Percentiles rank a stretch among this genome's conserved stretches.
Conservation (phyloP, 2,113 vertebrate species). For the Todiramphus chloris region DNA sequence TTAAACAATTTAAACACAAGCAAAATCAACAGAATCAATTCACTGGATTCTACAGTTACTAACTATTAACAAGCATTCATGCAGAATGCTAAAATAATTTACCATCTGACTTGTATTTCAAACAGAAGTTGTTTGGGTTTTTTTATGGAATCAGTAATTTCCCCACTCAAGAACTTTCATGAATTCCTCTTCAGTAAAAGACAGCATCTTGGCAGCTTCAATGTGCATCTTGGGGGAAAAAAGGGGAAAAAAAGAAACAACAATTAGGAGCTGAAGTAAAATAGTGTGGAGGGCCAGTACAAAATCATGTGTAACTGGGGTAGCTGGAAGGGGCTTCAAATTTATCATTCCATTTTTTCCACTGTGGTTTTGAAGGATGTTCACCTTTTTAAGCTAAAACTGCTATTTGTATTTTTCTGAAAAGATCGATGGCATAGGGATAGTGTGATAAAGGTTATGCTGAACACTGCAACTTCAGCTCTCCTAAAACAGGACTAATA, state of each 20-base stretch:
- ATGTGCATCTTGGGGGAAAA: conserved; percentile 87
- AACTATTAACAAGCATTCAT: background rate
- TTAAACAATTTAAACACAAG: background rate
- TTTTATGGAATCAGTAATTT: conserved; percentile 61
- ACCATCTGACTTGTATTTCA: background rate
- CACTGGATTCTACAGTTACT: background rate
- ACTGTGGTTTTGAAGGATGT: background rate
- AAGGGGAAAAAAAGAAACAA: background rate
- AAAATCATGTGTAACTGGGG: background rate
- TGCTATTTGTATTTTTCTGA: background rate
- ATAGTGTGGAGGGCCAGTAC: background rate
- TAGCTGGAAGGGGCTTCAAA: background rate
- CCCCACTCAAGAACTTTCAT: conserved; percentile 93
- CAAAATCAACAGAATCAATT: background rate
- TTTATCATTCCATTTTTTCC: accelerated
- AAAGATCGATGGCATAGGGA: background rate
- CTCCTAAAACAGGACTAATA: background rate
- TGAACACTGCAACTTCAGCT: background rate
- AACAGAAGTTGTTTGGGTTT: background rate
- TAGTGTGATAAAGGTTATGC: background rate
- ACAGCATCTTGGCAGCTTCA: conserved; percentile 94
- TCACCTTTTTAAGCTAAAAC: background rate
- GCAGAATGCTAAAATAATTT: background rate
- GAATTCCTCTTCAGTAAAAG: conserved; percentile 96
- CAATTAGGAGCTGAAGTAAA: background rate